Evolutionary conservation across 2,113 vertebrate genomes (phyloP), one percentile per base, ranked within the genome.

Genomic region (Hyaena hyaena): DNA sequence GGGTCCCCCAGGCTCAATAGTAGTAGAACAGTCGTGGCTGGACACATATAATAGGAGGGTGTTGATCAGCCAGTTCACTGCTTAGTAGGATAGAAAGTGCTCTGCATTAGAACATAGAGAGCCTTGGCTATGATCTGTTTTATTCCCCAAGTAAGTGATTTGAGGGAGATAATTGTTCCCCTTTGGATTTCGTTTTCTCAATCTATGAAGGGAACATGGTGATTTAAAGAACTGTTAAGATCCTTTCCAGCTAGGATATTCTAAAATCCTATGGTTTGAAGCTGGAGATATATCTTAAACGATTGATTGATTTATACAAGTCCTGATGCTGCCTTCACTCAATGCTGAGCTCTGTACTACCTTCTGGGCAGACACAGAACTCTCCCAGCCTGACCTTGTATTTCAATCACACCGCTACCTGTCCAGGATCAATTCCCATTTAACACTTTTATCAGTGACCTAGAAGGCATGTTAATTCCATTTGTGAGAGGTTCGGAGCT

Each of bases 131-230:
- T 73, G 43, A 79, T 73, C 14, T 93, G 19, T 48, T 50, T 55
- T 31, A 50, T 24, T 8, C 24, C 21, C 43, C 58, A 69, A 58
- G 63, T 9, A n/a, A 58, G 26, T 87, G 63, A 69, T 53, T 91
- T 93, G 10, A 89, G 33, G 31, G 66, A 88, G 84, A 93, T 19
- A 65, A 31, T 68, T 93, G 2, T 21, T 93, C 17, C 10, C 95
- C 12, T 48, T 83, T 79, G 31, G 21, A 19, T 71, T 90, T 82
- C 15, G 16, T 63, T 92, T 97, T 91, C 73, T 96, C 33, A 77
- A 33, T 63, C 45, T 43, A 55, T 69, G n/a, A 77, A 93, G 35
- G 7, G 28, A 68, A 0, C 11, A 61, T 69, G 14, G 88, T 93
- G 68, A 94, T 19, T 88, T 73, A 79, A 94, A 79, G 39, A 63